Conservation (phyloP, 2,797 vertebrate species). For the Artibeus lituratus region DNA sequence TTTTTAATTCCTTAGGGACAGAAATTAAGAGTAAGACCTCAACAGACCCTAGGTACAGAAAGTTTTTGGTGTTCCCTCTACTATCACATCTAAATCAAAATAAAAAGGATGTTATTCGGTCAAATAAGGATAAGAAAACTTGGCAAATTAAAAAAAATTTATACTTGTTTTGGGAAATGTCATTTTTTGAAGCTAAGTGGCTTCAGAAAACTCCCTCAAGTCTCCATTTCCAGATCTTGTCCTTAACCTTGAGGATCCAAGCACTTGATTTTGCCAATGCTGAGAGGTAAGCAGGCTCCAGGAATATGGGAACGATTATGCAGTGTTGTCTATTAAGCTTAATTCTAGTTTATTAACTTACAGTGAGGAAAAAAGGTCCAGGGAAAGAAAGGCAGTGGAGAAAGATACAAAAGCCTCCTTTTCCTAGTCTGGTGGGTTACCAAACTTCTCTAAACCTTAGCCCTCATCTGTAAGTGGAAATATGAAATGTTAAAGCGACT, state of each 20-base stretch:
- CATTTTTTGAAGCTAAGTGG: background rate
- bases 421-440: background rate
- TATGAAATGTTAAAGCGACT: no score
- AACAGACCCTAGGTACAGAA: background rate
- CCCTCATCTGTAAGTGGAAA: background rate
- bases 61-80: background rate
- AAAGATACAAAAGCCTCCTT: background rate
- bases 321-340: background rate
- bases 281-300: background rate
- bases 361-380: background rate
- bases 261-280: background rate
- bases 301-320: background rate
- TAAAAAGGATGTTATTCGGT: constrained; percentile 3
- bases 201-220: background rate
- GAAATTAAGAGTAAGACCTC: background rate
- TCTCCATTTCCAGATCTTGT: background rate
- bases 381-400: background rate
- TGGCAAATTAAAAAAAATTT: background rate
- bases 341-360: background rate
- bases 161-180: background rate
- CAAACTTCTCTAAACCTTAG: background rate
- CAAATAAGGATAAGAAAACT: background rate
- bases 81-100: background rate
- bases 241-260: background rate
- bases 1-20: background rate